A percentile compares a stretch with the other conserved stretches of the same genome.
phyloP scores from a whole-genome alignment of 1,140 invertebrate species.

The Drosophila sp. region DNA sequence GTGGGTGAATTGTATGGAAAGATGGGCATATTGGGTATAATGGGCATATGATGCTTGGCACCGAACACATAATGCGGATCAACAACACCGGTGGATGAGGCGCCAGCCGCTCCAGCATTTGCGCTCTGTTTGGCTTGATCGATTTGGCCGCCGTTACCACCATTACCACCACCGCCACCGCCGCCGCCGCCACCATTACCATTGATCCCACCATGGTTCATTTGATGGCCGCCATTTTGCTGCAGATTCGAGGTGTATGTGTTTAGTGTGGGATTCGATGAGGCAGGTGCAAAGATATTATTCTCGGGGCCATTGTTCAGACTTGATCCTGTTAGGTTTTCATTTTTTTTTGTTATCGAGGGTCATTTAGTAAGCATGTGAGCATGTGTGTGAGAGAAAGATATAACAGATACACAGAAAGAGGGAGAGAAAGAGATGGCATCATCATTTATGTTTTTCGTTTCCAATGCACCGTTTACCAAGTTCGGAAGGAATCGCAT shows the following conservation, averaged over 20 bases:
- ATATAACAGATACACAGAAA: constrained; percentile 15
- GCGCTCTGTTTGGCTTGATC: constrained; percentile 6
- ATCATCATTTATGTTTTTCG: not conserved
- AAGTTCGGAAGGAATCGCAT: not conserved
- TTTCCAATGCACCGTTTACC: not conserved
- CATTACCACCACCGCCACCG: not conserved
- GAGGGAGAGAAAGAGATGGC: constrained; percentile 20
- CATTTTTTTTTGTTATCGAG: constrained; percentile 29
- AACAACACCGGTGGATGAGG: constrained; percentile 64
- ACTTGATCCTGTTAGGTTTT: constrained; percentile 73
- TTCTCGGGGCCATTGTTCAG: constrained; percentile 80
- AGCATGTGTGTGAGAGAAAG: constrained; percentile 1
- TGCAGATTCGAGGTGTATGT: constrained; percentile 72
- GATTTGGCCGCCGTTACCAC: constrained; percentile 16
- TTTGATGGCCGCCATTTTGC: constrained; percentile 22
- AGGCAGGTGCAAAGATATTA: constrained; percentile 77
- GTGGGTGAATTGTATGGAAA: constrained; percentile 82
- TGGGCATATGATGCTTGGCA: constrained; percentile 73
- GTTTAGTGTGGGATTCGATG: constrained; percentile 79
- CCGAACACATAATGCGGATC: constrained; percentile 83
- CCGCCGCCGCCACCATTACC: not conserved
- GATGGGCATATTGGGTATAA: constrained; percentile 82
- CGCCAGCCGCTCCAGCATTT: constrained; percentile 56
- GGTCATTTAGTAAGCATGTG: constrained; percentile 8
- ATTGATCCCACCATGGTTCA: constrained; percentile 9